Conservation (phyloP, 2,888 invertebrate genomes). For the Oscheius onirici region DNA sequence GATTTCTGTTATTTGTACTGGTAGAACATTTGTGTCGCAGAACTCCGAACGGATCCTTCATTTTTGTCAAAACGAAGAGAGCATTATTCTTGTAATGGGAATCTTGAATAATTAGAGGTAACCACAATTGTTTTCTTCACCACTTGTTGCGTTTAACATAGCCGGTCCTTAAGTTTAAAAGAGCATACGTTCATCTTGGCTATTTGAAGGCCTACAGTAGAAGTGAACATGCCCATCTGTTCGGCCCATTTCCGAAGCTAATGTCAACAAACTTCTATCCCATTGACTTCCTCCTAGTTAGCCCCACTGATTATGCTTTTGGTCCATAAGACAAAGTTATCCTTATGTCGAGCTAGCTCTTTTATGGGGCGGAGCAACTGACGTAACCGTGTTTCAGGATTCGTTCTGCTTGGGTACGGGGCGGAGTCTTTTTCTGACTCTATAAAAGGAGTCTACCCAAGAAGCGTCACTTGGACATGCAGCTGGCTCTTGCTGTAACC, state of each 20-base stretch:
- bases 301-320: not conserved
- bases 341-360: too few species aligned
- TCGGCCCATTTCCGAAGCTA: constrained; percentile 27
- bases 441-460: constrained; percentile 13
- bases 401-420: constrained; percentile 21
- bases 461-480: constrained; percentile 27
- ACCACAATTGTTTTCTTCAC: too few species aligned
- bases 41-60: too few species aligned
- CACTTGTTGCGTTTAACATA: too few species aligned
- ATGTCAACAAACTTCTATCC: constrained; percentile 19
- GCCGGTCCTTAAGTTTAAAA: too few species aligned
- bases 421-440: constrained; percentile 11
- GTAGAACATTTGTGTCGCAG: too few species aligned
- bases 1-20: too few species aligned
- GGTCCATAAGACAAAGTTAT: not conserved
- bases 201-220: too few species aligned
- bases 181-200: too few species aligned
- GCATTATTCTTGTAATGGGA: too few species aligned
- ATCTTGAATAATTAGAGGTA: too few species aligned
- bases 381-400: constrained; percentile 20
- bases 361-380: constrained; percentile 10
- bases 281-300: constrained; percentile 2
- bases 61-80: too few species aligned
- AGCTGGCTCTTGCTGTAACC: constrained; percentile 28
- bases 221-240: not conserved